phyloP scores from a whole-genome alignment of 2,113 vertebrate genomes.

The Phodopus roborovskii region DNA sequence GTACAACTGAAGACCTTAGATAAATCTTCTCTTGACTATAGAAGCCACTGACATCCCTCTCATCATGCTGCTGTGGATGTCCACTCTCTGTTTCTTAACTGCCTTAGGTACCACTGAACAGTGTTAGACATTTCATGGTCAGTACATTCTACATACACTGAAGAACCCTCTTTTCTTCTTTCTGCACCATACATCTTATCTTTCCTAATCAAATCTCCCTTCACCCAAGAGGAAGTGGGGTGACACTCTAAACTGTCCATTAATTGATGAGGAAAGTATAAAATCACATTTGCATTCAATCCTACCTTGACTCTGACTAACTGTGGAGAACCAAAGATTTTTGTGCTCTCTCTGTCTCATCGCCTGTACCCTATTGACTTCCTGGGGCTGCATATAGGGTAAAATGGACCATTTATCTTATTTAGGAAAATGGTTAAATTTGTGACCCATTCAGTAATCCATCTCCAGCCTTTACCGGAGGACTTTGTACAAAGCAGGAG shows the following conservation, averaged over 20 bases:
- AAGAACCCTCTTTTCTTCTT: neutral
- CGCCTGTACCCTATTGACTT: neutral
- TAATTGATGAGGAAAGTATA: neutral
- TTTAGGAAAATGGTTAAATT: neutral
- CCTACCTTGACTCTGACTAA: fast-evolving
- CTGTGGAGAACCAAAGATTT: neutral
- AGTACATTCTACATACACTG: fast-evolving
- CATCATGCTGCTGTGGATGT: neutral
- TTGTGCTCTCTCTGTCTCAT: neutral
- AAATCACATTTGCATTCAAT: neutral
- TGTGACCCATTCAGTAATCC: neutral
- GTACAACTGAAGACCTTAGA: neutral
- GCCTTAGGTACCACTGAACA: neutral
- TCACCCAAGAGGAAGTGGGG: neutral
- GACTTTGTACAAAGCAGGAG: neutral
- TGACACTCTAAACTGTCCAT: neutral
- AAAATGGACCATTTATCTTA: neutral
- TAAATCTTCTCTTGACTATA: neutral
- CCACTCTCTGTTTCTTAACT: neutral
- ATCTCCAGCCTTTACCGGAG: neutral
- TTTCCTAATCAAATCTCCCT: neutral
- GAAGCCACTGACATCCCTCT: neutral
- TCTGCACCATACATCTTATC: neutral
- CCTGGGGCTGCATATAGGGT: too few species aligned
- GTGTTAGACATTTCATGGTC: neutral